These are phyloP conservation scores for Pollicipes pollicipes DNA, from an alignment of 1,140 invertebrate genomes.

Conservation along the genomic window DNA sequence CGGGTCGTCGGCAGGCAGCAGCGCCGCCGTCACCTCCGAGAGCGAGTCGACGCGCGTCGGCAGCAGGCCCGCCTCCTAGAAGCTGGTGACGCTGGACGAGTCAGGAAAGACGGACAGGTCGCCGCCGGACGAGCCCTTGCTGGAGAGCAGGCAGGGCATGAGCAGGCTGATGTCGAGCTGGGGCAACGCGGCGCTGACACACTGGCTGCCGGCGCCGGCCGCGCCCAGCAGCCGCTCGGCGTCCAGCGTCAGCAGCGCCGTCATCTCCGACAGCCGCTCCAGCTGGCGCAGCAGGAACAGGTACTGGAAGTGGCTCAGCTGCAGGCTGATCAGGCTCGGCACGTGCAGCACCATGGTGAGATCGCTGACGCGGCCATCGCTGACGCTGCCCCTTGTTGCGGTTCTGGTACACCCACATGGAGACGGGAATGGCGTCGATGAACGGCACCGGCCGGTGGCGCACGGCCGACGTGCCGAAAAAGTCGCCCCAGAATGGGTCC, in stretches of 20 bases:
- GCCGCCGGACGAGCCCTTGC: conserved; percentile 33
- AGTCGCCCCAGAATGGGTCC: conserved; percentile 85
- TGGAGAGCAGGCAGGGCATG: conserved; percentile 37
- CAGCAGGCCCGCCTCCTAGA: neutral
- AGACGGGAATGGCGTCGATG: conserved; percentile 73
- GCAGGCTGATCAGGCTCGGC: conserved; percentile 58
- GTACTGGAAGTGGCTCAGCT: conserved; percentile 83
- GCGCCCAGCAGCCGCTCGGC: conserved; percentile 46
- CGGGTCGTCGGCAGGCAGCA: neutral
- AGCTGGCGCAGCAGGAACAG: conserved; percentile 66
- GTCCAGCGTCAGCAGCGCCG: conserved; percentile 59
- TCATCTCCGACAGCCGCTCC: conserved; percentile 61
- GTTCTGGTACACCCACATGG: conserved; percentile 45
- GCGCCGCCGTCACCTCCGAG: neutral
- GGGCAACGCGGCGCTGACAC: conserved; percentile 23
- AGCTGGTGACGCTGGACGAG: neutral
- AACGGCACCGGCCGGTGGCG: conserved; percentile 59
- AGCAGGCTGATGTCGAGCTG: conserved; percentile 64
- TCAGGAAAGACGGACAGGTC: neutral
- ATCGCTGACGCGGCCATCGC: conserved; percentile 11
- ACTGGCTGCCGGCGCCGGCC: conserved; percentile 16
- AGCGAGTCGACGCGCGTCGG: neutral
- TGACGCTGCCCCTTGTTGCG: conserved; percentile 6
- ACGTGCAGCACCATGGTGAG: conserved; percentile 45
- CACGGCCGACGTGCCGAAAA: conserved; percentile 46